These are phyloP conservation scores for Paralichthys olivaceus DNA, from an alignment of 2,113 vertebrate species.

Conservation along the genomic window DNA sequence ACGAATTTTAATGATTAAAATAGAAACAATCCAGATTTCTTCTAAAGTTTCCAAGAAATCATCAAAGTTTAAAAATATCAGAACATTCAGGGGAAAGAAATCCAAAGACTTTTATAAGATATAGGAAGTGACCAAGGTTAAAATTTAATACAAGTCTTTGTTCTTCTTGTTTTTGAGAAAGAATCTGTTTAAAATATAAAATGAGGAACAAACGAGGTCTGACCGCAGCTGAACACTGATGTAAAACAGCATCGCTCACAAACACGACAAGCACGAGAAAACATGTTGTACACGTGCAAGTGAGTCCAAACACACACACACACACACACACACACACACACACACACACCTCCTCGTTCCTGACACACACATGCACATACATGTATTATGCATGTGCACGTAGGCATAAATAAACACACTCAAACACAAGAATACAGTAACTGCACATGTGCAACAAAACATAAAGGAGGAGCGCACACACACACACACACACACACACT, in stretches of 20 bases:
- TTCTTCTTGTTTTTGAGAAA: background rate
- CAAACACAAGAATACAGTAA: slow-evolving; percentile 63
- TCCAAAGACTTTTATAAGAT: slow-evolving; percentile 4
- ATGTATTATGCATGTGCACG: slow-evolving; percentile 75
- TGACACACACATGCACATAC: slow-evolving; percentile 9
- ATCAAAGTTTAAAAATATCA: background rate
- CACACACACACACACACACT: slow-evolving; percentile 53
- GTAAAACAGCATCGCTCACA: slow-evolving; percentile 13
- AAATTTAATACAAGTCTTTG: background rate
- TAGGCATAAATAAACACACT: slow-evolving; percentile 66
- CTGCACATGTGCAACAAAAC: slow-evolving; percentile 56
- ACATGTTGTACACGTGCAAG: background rate
- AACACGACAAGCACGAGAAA: background rate
- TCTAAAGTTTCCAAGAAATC: background rate
- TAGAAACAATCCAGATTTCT: no score
- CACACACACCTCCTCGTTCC: background rate
- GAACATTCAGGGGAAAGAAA: background rate
- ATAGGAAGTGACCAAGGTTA: background rate
- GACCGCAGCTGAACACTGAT: slow-evolving; percentile 15
- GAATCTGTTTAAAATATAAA: slow-evolving; percentile 1
- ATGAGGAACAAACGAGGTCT: background rate
- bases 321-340: slow-evolving; percentile 15
- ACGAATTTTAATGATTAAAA: no score
- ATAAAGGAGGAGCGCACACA: slow-evolving; percentile 44
- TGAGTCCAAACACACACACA: background rate